Evolutionary conservation across 1,140 invertebrate species (phyloP), one percentile per base, ranked within the genome.

Genomic region (Chironomus striatipennis): DNA sequence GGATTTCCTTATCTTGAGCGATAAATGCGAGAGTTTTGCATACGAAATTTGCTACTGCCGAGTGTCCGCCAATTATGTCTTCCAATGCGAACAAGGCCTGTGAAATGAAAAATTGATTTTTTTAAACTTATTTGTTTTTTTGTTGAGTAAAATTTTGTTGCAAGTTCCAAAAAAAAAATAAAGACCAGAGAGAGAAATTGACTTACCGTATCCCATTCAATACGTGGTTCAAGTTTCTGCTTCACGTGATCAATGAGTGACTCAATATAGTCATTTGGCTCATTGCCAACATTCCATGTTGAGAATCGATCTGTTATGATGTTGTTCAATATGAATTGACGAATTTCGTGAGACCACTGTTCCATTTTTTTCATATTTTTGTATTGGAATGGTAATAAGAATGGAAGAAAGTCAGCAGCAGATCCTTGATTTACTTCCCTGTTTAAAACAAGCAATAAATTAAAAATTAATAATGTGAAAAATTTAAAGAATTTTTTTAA

Each of bases 361-460:
- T 85, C 83, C 73, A 93, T 83, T 75, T 88, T 88, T 0, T 85
- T 84, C 85, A 92, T 87, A 78, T 91, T 89, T 0, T 84, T 81
- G 8, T 82, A 80, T 79, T 91, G 91, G 42, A 92, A 85, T 0
- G 90, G 90, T 76, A 89, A 84, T 4, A 94, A 77, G 84, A 90
- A 90, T 0, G 93, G 93, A 12, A 95, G 82, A 80, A 95, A 93
- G 78, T 95, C 93, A 0, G 92, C 89, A 0, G 90, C 88, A 78
- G 92, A 93, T 0, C 92, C 92, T 79, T 92, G 90, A 79, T 94
- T 94, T 64, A 95, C 90, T 78, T 94, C 92, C 85, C 24, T 34
- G 5, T 34, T 34, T 34, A 2, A 34, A 34, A 34, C 5, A 34
- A 34, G 5, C 5, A 34, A 34, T 34, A 2, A n/a, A 34, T 34